Base-by-base conservation (phyloP, 92 coral and sea anemone genomes). In the Isaurus tuberculatus region DNA sequence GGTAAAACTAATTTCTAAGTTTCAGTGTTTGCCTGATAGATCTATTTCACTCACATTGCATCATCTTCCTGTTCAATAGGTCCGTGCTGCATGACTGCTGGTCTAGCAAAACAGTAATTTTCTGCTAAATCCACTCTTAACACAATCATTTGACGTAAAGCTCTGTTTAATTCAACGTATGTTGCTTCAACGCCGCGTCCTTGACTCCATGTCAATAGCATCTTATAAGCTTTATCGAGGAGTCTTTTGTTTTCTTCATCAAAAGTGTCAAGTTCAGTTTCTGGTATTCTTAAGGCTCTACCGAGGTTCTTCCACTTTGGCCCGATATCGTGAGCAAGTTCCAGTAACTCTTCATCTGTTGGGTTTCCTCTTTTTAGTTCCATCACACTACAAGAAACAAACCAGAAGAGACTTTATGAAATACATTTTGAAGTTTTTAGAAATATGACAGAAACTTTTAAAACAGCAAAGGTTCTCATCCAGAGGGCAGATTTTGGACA, bases 181-280 rank as follows among this genome's bases (percentile, higher is more conserved):
- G 89, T 89, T 48, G 95, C 95, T 34, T 86, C 79, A n/a, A 66
- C 27, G 4, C 88, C 95, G 23, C 40, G 77, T 8, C 75, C 74
- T 67, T 86, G 86, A 30, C 75, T 82, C 95, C 95, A 92, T 2
- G 42, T 72, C 29, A 80, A 20, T 51, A 92, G 61, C 92, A 89
- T 92, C 44, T 80, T 51, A 65, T 86, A 89, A 42, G 85, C 80
- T 64, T 89, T 92, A 33, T 86, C 89, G 37, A 79, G 70, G 2
- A 87, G 83, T 70, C 75, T 84, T 42, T 34, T 84, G 43, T 87
- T 42, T 22, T 92, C 95, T 73, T 67, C 87, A 19, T 92, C 86
- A 13, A 92, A 48, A 29, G 67, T 73, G 1, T 89, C 89, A 31
- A 92, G 36, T 11, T 77, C 86, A 43, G 64, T 13, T 44, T 92